A percentile compares a stretch with the other conserved stretches of the same genome.
These are phyloP conservation scores for Remorina albescens DNA, from an alignment of 2,797 vertebrate species.

Conservation along the genomic window DNA sequence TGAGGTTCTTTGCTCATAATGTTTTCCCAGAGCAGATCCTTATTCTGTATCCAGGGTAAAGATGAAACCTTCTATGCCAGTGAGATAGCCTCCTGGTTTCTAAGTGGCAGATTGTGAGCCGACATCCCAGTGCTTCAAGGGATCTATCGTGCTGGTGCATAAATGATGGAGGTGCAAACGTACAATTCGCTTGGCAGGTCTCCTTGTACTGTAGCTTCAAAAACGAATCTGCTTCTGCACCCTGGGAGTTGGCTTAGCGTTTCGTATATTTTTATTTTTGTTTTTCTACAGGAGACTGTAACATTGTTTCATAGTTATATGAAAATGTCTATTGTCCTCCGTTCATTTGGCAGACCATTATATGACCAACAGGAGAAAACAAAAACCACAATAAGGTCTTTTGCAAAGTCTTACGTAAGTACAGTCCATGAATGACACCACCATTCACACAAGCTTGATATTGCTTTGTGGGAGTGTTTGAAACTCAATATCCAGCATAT, in stretches of 20 bases:
- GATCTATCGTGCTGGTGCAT: slow-evolving; percentile 25
- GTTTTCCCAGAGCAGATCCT: slow-evolving; percentile 59
- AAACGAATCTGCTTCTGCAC: slow-evolving; percentile 24
- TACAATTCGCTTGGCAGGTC: slow-evolving; percentile 29
- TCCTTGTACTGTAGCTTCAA: slow-evolving; percentile 25
- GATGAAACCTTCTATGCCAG: slow-evolving; percentile 11
- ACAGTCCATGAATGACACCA: slow-evolving; percentile 70
- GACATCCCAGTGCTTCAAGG: slow-evolving; percentile 28
- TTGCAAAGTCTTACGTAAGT: slow-evolving; percentile 65
- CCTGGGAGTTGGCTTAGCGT: slow-evolving; percentile 13
- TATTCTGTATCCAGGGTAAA: slow-evolving; percentile 40
- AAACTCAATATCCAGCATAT: slow-evolving; percentile 81
- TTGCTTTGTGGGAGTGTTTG: slow-evolving; percentile 67
- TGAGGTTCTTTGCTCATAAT: slow-evolving; percentile 47
- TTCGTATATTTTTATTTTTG: slow-evolving; percentile 10
- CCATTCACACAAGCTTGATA: slow-evolving; percentile 65
- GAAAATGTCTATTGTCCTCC: not conserved
- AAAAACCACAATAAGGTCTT: slow-evolving; percentile 26
- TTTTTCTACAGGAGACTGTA: not conserved
- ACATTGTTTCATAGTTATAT: slow-evolving; percentile 14
- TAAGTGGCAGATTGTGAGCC: slow-evolving; percentile 18
- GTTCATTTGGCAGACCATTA: not conserved
- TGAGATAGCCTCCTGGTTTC: slow-evolving; percentile 27
- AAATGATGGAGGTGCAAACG: slow-evolving; percentile 40
- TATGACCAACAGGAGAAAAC: slow-evolving; percentile 20